These are phyloP conservation scores for Phrynocephalus forsythii DNA, from an alignment of 2,797 vertebrate species.

Conservation along the genomic window DNA sequence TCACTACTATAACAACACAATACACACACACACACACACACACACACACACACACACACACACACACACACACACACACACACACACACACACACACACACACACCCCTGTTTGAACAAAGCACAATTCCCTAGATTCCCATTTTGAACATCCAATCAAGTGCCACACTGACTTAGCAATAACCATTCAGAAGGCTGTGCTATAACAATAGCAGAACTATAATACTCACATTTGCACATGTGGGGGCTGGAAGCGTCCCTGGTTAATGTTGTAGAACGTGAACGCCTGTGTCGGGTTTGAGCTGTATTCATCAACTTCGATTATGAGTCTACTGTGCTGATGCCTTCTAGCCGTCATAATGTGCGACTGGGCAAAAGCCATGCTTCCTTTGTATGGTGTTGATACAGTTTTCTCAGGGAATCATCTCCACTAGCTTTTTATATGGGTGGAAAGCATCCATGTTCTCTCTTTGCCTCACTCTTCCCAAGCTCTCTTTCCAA, in stretches of 20 bases:
- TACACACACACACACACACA: too few species aligned
- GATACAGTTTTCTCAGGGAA: constrained; percentile 73
- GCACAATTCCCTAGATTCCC: constrained; percentile 6
- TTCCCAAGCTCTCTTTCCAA: constrained; percentile 39
- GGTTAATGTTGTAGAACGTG: constrained; percentile 99
- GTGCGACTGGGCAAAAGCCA: constrained; percentile 96
- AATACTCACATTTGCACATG: constrained; percentile 96
- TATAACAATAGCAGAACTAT: constrained; percentile 43
- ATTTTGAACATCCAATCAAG: constrained; percentile 46
- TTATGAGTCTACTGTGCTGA: constrained; percentile 83
- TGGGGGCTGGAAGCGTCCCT: constrained; percentile 96
- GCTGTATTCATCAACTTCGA: constrained; percentile 97
- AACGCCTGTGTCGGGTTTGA: constrained; percentile 97
- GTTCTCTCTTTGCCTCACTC: constrained; percentile 69
- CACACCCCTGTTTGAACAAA: neutral
- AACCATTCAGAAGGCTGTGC: constrained; percentile 54
- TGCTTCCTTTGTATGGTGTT: constrained; percentile 68
- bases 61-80: too few species aligned
- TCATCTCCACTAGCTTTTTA: constrained; percentile 76
- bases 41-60: too few species aligned
- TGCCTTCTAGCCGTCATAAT: constrained; percentile 92
- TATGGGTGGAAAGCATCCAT: constrained; percentile 71
- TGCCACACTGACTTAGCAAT: constrained; percentile 45
- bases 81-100: too few species aligned
- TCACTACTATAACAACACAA: too few species aligned